Base-by-base conservation (phyloP, 2,113 vertebrate genomes). In the Chaetorhynchus papuensis region DNA sequence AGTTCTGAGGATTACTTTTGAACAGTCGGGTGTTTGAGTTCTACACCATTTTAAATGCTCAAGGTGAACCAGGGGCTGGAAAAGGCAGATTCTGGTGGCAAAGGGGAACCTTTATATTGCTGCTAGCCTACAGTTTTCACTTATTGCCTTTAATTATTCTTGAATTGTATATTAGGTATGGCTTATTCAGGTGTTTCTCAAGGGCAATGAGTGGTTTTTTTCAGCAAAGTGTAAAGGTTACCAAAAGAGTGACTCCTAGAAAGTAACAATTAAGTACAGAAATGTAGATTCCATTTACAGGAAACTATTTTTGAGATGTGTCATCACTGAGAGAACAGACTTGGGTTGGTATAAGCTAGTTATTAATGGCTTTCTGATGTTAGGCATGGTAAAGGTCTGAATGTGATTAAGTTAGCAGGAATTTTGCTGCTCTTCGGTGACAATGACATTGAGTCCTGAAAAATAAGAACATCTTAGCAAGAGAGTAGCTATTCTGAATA, bases 291-390 rank as follows among this genome's bases (percentile, higher is more conserved):
- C 88, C 8, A 76, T 70, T 94, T 71, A 91, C 50, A 88, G 66
- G 83, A 90, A 93, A 80, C 78, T 86, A 33, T 90, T 97, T 95
- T 83, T 74, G 87, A 94, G 81, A 86, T 80, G 84, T 86, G 76
- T 91, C 87, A 88, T 86, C 75, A 66, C 70, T 3, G 4, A 77
- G 66, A 89, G 71, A 87, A 71, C 64, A 89, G 81, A 87, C 42
- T 83, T 95, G 17, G 26, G 78, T 91, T 85, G 35, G 91, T 77
- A 80, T 74, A 93, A 91, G 50, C 59, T 90, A 64, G 65, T 96
- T 92, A 89, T 82, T 93, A 95, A 95, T 91, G 77, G n/a, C 50
- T 94, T 93, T 90, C 91, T 95, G 63, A 95, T 87, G 65, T 68
- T 74, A 89, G 54, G 66, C 59, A 91, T 1, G 4, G 54, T 74